Percentiles rank a stretch among this genome's conserved stretches.
phyloP scores from a whole-genome alignment of 2,888 invertebrate genomes.

The Micoletzkya japonica region DNA sequence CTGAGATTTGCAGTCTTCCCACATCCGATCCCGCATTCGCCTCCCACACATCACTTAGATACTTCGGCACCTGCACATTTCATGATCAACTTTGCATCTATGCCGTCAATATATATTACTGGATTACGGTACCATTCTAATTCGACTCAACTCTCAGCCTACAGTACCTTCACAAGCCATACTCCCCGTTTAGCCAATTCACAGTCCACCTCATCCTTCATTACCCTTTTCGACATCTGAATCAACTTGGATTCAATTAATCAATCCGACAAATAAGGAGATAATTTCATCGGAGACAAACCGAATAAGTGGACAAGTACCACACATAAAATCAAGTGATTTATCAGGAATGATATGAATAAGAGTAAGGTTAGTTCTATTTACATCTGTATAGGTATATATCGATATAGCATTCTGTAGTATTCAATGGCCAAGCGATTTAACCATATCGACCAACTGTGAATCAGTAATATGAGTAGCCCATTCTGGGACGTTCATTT shows the following conservation, averaged over 20 bases:
- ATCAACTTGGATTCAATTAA: no score
- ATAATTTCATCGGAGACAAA: no score
- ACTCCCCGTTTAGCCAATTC: constrained; percentile 52
- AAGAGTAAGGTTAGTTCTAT: background rate
- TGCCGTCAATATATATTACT: background rate
- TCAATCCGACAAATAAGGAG: no score
- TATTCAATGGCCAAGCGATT: background rate
- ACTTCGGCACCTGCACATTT: constrained; percentile 44
- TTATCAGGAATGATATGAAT: background rate
- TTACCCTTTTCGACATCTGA: constrained; percentile 14
- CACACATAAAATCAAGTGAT: background rate
- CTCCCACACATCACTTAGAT: constrained; percentile 52
- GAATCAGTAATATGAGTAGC: constrained; percentile 3
- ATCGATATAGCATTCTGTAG: background rate
- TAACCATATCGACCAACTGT: constrained; percentile 7
- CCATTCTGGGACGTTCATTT: constrained; percentile 15
- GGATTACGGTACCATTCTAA: no score
- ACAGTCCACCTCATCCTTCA: constrained; percentile 39
- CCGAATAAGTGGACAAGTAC: background rate
- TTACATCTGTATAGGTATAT: background rate
- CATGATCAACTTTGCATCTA: background rate
- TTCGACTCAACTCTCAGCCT: no score
- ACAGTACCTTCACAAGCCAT: constrained; percentile 62
- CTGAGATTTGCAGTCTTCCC: constrained; percentile 37
- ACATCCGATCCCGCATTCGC: constrained; percentile 50